A percentile compares a stretch with the other conserved stretches of the same genome.
These are phyloP conservation scores for Kradibia gibbosae DNA, from an alignment of 1,140 invertebrate genomes.

Conservation along the genomic window DNA sequence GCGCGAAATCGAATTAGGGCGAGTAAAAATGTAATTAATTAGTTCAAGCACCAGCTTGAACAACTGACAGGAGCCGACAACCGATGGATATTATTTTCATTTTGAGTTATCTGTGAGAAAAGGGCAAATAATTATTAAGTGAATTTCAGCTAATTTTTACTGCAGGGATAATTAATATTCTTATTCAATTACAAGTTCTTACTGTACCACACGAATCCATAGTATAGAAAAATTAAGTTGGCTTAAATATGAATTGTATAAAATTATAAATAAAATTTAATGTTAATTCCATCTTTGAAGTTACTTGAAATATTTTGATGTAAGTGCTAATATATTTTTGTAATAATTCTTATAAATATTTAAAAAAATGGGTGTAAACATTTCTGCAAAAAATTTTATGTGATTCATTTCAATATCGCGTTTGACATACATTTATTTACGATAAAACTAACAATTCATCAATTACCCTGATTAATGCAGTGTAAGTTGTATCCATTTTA, in stretches of 20 bases:
- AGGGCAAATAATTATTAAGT: constrained; percentile 44
- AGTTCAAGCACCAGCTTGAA: constrained; percentile 67
- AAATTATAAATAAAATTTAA: no score
- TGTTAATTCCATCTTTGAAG: no score
- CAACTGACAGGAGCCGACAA: constrained; percentile 54
- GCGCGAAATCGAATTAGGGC: constrained; percentile 68
- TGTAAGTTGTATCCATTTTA: no score
- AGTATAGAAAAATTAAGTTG: neutral
- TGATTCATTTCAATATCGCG: no score
- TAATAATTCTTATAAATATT: no score
- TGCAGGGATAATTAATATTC: constrained; percentile 40
- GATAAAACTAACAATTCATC: no score
- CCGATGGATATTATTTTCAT: constrained; percentile 49
- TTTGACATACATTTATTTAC: no score
- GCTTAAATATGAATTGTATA: neutral
- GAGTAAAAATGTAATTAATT: constrained; percentile 69
- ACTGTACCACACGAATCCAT: neutral
- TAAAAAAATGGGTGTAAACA: no score
- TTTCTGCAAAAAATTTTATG: no score
- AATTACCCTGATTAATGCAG: no score
- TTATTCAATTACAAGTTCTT: constrained; percentile 18
- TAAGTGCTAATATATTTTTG: no score
- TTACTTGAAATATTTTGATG: no score
- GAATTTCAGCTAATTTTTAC: constrained; percentile 43
- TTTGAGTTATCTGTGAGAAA: constrained; percentile 22